A percentile compares a stretch with the other conserved stretches of the same genome.
These are phyloP conservation scores for Eumaeus atala DNA, from an alignment of 1,140 invertebrate genomes.

Conservation along the genomic window DNA sequence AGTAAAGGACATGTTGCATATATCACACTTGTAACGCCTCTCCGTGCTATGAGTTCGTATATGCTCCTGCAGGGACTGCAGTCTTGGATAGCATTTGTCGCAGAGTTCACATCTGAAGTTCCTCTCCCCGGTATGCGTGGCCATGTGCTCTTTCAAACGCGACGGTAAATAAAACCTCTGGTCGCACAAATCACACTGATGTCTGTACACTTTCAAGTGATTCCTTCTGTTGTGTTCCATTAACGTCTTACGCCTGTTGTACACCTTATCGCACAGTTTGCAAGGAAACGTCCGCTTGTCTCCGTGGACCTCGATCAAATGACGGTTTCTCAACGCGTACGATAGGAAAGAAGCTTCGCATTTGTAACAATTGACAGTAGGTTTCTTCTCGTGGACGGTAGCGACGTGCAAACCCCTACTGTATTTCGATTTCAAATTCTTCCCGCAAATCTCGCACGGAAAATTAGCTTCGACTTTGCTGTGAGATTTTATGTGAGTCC, in stretches of 20 bases:
- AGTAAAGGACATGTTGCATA: conserved; percentile 43
- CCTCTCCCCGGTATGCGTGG: conserved; percentile 56
- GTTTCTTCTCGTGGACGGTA: conserved; percentile 55
- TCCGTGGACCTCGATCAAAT: conserved; percentile 56
- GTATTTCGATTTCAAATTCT: conserved; percentile 59
- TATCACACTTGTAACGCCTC: conserved; percentile 45
- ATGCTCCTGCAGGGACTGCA: conserved; percentile 55
- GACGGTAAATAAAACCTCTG: conserved; percentile 57
- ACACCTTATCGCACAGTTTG: conserved; percentile 58
- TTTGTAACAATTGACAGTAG: conserved; percentile 56
- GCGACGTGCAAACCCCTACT: conserved; percentile 47
- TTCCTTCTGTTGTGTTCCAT: conserved; percentile 57
- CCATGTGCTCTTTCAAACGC: conserved; percentile 58
- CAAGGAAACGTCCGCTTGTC: conserved; percentile 56
- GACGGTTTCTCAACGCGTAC: conserved; percentile 47
- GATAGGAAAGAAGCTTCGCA: conserved; percentile 56
- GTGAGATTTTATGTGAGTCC: conserved; percentile 51
- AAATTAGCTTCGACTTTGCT: conserved; percentile 50
- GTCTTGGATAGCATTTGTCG: conserved; percentile 55
- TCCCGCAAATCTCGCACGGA: conserved; percentile 56
- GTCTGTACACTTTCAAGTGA: conserved; percentile 54
- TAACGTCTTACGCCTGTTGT: conserved; percentile 56
- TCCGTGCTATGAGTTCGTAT: conserved; percentile 43
- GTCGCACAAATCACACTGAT: conserved; percentile 59
- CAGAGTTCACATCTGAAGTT: conserved; percentile 58